phyloP scores from a whole-genome alignment of 2,888 invertebrate genomes.

The Xestia rhomboidea region DNA sequence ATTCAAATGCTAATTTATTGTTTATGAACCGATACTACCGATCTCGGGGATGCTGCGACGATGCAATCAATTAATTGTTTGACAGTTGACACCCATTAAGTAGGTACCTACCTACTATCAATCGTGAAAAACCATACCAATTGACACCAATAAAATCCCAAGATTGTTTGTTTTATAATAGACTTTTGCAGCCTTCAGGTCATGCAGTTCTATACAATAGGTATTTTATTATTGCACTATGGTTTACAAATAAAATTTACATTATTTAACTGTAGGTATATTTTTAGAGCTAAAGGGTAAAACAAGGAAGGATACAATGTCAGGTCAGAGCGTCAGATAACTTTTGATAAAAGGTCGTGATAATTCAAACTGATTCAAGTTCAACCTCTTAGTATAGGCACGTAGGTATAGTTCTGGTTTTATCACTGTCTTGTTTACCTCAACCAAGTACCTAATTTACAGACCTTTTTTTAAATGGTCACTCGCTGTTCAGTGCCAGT shows the following conservation, averaged over 20 bases:
- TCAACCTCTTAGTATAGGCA: background rate
- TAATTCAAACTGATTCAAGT: background rate
- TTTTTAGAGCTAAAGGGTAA: background rate
- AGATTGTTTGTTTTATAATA: conserved; percentile 11
- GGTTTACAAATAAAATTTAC: background rate
- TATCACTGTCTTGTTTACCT: background rate
- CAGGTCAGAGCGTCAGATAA: background rate
- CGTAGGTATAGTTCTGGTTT: no score
- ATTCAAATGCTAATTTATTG: background rate
- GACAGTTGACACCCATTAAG: conserved; percentile 14
- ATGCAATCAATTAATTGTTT: conserved; percentile 36
- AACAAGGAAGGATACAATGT: conserved; percentile 9
- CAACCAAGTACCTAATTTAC: background rate
- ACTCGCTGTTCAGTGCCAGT: background rate
- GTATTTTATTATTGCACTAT: background rate
- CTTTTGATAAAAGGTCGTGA: background rate
- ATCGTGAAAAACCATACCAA: conserved; percentile 34
- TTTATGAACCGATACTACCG: background rate
- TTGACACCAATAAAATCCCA: conserved; percentile 47
- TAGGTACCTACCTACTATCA: background rate
- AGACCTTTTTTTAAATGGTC: background rate
- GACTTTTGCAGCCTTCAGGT: conserved; percentile 7
- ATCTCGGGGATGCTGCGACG: background rate
- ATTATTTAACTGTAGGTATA: background rate
- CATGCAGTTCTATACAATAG: background rate